Conservation (phyloP, 2,113 vertebrate species). For the Pseudorectes ferrugineus region DNA sequence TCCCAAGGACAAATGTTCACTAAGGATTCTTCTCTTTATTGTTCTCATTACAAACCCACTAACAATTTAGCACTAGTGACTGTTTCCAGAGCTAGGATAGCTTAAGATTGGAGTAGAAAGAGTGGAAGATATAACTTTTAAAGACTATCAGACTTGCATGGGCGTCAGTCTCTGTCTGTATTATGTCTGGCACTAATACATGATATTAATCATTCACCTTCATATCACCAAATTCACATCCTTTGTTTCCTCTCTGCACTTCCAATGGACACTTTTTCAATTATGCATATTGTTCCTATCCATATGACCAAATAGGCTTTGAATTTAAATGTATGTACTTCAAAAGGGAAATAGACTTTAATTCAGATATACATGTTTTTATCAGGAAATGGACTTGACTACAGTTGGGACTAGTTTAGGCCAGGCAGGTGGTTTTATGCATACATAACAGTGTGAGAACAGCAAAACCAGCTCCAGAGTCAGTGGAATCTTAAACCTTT, state of each 20-base stretch:
- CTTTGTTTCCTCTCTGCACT: background rate
- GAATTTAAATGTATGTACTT: background rate
- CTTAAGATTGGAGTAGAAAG: background rate
- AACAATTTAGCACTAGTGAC: background rate
- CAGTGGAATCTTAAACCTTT: background rate
- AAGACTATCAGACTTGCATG: background rate
- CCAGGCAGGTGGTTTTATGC: background rate
- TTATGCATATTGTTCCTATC: background rate
- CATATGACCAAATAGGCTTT: background rate
- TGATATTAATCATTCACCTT: background rate
- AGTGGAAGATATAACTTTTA: background rate
- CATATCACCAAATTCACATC: background rate
- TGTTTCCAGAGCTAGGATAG: background rate
- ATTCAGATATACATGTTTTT: background rate
- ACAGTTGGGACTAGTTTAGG: background rate
- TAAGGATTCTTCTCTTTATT: background rate
- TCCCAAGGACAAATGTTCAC: background rate
- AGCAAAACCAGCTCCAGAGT: background rate
- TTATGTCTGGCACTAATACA: background rate
- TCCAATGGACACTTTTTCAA: background rate
- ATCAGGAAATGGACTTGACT: background rate
- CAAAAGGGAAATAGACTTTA: background rate
- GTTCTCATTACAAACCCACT: background rate
- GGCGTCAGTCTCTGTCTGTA: background rate
- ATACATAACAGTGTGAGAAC: background rate